Evolutionary conservation across 2,888 invertebrate species (phyloP).

Genomic region (Caprella mutica): DNA sequence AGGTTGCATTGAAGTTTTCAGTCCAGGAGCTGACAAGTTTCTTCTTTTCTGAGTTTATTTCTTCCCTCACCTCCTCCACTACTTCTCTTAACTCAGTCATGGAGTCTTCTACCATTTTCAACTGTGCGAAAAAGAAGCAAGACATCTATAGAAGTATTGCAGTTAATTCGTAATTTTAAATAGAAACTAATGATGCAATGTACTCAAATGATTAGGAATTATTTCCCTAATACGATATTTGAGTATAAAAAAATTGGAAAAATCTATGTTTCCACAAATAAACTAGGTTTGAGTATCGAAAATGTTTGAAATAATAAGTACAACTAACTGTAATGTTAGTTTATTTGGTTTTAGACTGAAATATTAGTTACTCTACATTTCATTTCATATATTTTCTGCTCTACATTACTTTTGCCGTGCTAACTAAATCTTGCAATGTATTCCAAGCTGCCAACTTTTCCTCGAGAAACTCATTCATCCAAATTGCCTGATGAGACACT

Average conservation of each 20-base stretch:
- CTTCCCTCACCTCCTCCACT: conserved; percentile 23
- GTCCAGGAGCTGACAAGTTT: conserved; percentile 18
- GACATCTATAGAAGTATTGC: neutral
- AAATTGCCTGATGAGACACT: conserved; percentile 22
- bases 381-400: no score
- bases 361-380: no score
- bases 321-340: no score
- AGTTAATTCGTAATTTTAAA: no score
- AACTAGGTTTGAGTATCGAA: no score
- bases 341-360: no score
- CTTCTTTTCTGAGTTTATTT: conserved; percentile 21
- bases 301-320: no score
- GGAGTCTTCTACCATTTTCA: neutral
- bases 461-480: conserved; percentile 29
- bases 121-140: neutral
- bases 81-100: neutral
- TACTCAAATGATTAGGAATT: no score
- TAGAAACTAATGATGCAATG: no score
- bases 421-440: conserved; percentile 20
- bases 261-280: no score
- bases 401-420: conserved; percentile 14
- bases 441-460: conserved; percentile 29
- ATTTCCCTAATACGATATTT: no score
- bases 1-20: conserved; percentile 16
- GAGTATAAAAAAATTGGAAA: no score